These are phyloP conservation scores for Solea solea DNA, from an alignment of 2,113 vertebrate species.

Conservation along the genomic window DNA sequence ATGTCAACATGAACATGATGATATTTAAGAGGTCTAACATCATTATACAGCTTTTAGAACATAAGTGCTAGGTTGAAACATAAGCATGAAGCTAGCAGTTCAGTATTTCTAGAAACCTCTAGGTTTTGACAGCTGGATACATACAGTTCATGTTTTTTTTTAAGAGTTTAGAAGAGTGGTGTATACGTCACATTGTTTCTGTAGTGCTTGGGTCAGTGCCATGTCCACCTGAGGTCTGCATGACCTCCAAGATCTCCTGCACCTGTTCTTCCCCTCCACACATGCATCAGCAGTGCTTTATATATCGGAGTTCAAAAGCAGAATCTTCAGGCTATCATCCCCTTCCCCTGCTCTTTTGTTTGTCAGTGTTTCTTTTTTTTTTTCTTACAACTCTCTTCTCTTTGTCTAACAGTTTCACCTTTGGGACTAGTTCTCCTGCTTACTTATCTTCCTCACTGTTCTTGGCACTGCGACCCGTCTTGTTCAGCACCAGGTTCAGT, in stretches of 20 bases:
- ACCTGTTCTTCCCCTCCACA: conserved; percentile 44
- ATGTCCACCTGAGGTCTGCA: conserved; percentile 37
- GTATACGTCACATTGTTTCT: conserved; percentile 37
- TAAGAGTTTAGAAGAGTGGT: neutral
- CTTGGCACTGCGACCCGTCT: conserved; percentile 74
- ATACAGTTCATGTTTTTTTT: neutral
- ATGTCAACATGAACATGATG: neutral
- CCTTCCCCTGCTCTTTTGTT: neutral
- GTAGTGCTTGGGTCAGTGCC: conserved; percentile 63
- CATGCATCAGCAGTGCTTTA: conserved; percentile 6
- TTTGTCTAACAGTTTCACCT: neutral
- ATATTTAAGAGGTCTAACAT: neutral
- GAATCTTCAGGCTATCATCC: neutral
- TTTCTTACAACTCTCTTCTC: neutral
- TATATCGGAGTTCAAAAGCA: conserved; percentile 23
- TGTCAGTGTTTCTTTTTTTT: neutral
- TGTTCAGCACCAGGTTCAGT: conserved; percentile 87
- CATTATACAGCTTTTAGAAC: neutral
- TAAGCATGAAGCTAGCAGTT: neutral
- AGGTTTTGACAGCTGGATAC: conserved; percentile 19
- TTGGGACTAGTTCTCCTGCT: neutral
- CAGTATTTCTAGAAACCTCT: conserved; percentile 3
- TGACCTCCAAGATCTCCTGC: conserved; percentile 46
- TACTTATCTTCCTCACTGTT: conserved; percentile 31
- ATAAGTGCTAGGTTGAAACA: neutral